These are phyloP conservation scores for Cartodere bifasciata DNA, from an alignment of 2,888 invertebrate genomes.

Conservation along the genomic window DNA sequence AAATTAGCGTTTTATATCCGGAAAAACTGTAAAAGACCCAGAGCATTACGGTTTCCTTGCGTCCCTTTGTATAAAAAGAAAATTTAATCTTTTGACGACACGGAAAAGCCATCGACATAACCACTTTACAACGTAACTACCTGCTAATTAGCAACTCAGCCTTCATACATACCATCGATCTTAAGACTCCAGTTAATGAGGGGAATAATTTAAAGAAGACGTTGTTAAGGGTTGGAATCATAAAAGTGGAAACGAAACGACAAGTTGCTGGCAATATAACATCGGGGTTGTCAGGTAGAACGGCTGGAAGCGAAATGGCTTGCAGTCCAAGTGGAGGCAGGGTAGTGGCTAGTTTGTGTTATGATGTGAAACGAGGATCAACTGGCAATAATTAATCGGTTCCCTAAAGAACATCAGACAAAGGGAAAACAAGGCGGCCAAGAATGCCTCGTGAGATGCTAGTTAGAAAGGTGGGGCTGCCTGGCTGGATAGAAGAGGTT, in stretches of 20 bases:
- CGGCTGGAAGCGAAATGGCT: too few species aligned
- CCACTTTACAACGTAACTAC: too few species aligned
- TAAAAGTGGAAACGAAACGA: too few species aligned
- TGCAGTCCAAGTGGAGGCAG: slow-evolving; percentile 8
- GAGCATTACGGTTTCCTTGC: slow-evolving; percentile 17
- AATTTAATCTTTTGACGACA: slow-evolving; percentile 19
- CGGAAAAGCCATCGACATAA: too few species aligned
- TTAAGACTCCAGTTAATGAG: too few species aligned
- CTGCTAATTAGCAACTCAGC: too few species aligned
- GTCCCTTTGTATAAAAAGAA: slow-evolving; percentile 20
- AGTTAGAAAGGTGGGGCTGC: slow-evolving; percentile 24
- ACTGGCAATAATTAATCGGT: slow-evolving; percentile 35
- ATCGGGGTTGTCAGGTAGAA: too few species aligned
- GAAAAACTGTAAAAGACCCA: slow-evolving; percentile 26
- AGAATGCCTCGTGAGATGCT: slow-evolving; percentile 32
- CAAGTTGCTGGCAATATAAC: too few species aligned
- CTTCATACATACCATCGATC: too few species aligned
- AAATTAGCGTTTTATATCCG: slow-evolving; percentile 32
- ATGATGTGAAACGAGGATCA: slow-evolving; percentile 29
- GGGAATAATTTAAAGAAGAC: too few species aligned
- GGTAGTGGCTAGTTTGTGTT: slow-evolving; percentile 25
- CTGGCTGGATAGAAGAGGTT: slow-evolving; percentile 13
- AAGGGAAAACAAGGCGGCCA: slow-evolving; percentile 28
- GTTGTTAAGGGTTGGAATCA: too few species aligned
- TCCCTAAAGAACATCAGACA: slow-evolving; percentile 34